These are phyloP conservation scores for Listronotus bonariensis DNA, from an alignment of 1,140 invertebrate genomes.

Conservation along the genomic window DNA sequence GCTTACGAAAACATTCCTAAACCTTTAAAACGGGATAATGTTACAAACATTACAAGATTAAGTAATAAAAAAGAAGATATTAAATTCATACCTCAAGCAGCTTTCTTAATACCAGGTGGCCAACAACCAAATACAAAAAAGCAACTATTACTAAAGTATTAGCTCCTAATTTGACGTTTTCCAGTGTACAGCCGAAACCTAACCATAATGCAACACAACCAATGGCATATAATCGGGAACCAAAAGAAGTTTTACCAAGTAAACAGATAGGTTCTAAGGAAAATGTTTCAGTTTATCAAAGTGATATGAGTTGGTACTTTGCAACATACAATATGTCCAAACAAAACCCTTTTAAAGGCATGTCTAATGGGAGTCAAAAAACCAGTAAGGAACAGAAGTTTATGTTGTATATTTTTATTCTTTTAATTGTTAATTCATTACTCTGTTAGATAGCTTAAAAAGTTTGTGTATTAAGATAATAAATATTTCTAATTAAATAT, in stretches of 20 bases:
- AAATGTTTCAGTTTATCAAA: constrained; percentile 38
- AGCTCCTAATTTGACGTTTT: constrained; percentile 10
- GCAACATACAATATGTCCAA: constrained; percentile 76
- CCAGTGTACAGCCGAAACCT: constrained; percentile 56
- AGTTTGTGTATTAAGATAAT: neutral
- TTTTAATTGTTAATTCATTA: no score
- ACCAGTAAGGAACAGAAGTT: no score
- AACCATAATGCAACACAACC: constrained; percentile 28
- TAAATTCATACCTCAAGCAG: constrained; percentile 56
- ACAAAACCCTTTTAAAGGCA: constrained; percentile 62
- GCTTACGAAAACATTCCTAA: no score
- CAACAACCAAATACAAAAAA: constrained; percentile 55
- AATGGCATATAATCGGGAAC: constrained; percentile 17
- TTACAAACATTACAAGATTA: neutral
- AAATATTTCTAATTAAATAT: no score
- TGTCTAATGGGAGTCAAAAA: neutral
- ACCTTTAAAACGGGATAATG: neutral
- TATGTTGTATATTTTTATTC: no score
- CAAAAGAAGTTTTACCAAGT: constrained; percentile 5
- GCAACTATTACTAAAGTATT: constrained; percentile 68
- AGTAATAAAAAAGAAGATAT: constrained; percentile 33
- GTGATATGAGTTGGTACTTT: constrained; percentile 75
- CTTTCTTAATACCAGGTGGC: constrained; percentile 64
- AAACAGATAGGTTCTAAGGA: constrained; percentile 37
- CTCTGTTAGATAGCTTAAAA: no score